Conservation (phyloP, 2,888 invertebrate genomes). For the Rhimphoctona megacephalus region DNA sequence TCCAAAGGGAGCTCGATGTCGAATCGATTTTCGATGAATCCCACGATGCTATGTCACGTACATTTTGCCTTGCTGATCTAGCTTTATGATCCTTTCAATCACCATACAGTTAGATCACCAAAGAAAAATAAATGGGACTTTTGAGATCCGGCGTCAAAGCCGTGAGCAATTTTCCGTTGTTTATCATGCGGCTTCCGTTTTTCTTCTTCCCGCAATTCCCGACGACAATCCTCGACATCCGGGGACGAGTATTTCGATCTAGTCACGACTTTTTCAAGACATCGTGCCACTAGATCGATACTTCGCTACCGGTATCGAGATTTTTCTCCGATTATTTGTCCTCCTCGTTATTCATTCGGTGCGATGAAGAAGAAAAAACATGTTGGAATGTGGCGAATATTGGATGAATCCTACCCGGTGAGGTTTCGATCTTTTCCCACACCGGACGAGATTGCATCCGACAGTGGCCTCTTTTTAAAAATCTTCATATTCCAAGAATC, state of each 20-base stretch:
- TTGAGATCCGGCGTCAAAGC: neutral
- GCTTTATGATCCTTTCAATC: slow-evolving; percentile 83
- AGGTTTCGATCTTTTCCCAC: slow-evolving; percentile 74
- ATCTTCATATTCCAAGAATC: neutral
- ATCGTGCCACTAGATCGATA: slow-evolving; percentile 83
- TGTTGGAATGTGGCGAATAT: slow-evolving; percentile 71
- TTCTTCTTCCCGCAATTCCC: neutral
- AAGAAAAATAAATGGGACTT: slow-evolving; percentile 84
- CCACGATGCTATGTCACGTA: slow-evolving; percentile 74
- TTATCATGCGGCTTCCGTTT: too few relatives aligned
- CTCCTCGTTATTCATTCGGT: neutral
- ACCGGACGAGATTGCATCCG: slow-evolving; percentile 80
- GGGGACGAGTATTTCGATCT: slow-evolving; percentile 85
- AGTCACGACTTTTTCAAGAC: slow-evolving; percentile 81
- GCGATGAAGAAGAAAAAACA: slow-evolving; percentile 8
- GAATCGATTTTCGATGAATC: slow-evolving; percentile 25
- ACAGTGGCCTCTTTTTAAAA: slow-evolving; percentile 69
- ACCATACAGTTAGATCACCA: slow-evolving; percentile 87
- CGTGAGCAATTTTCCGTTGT: neutral
- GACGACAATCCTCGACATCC: slow-evolving; percentile 64
- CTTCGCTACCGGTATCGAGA: slow-evolving; percentile 76
- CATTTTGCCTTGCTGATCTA: slow-evolving; percentile 84
- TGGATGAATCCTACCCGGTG: slow-evolving; percentile 85
- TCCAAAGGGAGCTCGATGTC: neutral
- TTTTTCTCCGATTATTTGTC: neutral